Conservation (phyloP, 2,888 invertebrate genomes). For the Lacanobia wlatinum region DNA sequence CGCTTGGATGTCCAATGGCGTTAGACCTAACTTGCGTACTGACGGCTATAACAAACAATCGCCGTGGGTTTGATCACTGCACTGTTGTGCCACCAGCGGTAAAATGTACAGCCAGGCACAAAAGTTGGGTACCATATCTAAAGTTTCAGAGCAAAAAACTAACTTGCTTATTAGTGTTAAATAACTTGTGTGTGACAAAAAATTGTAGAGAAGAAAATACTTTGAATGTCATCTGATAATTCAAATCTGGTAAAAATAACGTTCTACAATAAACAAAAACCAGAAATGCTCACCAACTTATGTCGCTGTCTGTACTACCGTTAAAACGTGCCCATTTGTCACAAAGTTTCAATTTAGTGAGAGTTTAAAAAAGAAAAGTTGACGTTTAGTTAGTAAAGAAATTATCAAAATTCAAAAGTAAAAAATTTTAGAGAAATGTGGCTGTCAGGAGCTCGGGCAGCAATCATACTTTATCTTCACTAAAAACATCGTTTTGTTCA, state of each 20-base stretch:
- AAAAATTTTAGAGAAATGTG: constrained; percentile 22
- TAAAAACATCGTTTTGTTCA: constrained; percentile 19
- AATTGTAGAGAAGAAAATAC: neutral
- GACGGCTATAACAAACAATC: constrained; percentile 24
- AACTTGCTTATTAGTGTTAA: neutral
- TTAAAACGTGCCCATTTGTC: constrained; percentile 22
- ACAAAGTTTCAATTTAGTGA: constrained; percentile 26
- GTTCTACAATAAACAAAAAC: neutral
- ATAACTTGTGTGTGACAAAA: neutral
- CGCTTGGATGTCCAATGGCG: neutral
- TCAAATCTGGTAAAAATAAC: neutral
- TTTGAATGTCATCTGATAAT: neutral
- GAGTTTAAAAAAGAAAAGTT: constrained; percentile 12
- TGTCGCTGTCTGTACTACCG: neutral
- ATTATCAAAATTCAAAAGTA: constrained; percentile 24
- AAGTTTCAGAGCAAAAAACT: neutral
- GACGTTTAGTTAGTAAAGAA: constrained; percentile 3
- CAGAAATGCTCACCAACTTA: neutral
- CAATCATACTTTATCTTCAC: constrained; percentile 45
- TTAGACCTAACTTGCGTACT: constrained; percentile 2
- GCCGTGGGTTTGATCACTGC: constrained; percentile 12
- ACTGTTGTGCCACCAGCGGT: neutral
- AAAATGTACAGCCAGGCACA: constrained; percentile 27
- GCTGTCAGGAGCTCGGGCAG: neutral
- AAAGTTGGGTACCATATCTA: neutral